A percentile compares a stretch with the other conserved stretches of the same genome.
Conservation (phyloP, 2,888 invertebrate genomes). For the Drymonia ruficornis region DNA sequence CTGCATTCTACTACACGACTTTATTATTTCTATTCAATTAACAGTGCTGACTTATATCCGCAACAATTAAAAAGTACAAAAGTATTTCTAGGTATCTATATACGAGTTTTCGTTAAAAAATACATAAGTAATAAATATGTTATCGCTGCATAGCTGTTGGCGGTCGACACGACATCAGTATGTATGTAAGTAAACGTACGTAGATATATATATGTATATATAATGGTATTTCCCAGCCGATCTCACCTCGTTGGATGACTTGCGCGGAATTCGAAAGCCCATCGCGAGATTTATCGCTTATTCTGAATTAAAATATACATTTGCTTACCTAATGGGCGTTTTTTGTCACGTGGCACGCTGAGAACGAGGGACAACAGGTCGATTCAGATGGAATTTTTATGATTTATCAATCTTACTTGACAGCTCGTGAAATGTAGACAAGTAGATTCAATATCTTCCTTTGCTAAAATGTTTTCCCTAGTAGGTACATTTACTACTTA, state of each 20-base stretch:
- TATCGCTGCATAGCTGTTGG: slow-evolving; percentile 54
- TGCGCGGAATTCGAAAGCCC: slow-evolving; percentile 84
- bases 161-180: slow-evolving; percentile 62
- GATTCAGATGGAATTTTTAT: slow-evolving; percentile 65
- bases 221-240: slow-evolving; percentile 82
- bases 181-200: slow-evolving; percentile 58
- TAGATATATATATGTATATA: slow-evolving; percentile 60
- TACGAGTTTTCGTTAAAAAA: slow-evolving; percentile 2
- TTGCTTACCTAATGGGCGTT: slow-evolving; percentile 79
- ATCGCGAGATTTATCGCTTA: slow-evolving; percentile 83
- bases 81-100: neutral
- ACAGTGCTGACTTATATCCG: neutral
- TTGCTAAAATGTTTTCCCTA: slow-evolving; percentile 13
- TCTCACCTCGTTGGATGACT: slow-evolving; percentile 82
- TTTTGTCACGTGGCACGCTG: slow-evolving; percentile 80
- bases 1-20: slow-evolving; percentile 44
- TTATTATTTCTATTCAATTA: slow-evolving; percentile 41
- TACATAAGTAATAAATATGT: slow-evolving; percentile 52
- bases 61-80: slow-evolving; percentile 6
- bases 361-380: slow-evolving; percentile 57
- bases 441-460: slow-evolving; percentile 40
- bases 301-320: slow-evolving; percentile 83
- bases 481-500: neutral
- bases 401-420: slow-evolving; percentile 66
- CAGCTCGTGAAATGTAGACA: slow-evolving; percentile 40